phyloP scores from a whole-genome alignment of 2,888 invertebrate species.

The Dicyrtoma fusca region DNA sequence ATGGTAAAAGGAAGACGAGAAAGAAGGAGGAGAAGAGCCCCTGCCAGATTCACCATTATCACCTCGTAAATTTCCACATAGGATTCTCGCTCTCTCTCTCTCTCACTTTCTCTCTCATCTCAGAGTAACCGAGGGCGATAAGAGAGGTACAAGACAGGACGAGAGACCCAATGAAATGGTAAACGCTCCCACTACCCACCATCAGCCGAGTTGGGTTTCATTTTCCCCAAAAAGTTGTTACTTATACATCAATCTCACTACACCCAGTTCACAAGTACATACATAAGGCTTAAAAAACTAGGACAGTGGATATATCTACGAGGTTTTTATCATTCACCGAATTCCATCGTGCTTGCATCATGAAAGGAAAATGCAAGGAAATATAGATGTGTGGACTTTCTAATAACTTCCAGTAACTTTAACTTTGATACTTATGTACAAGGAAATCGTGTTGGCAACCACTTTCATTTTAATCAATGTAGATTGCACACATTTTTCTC shows the following conservation, averaged over 20 bases:
- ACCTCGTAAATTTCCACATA: constrained; percentile 52
- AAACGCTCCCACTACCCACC: background rate
- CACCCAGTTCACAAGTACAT: too few relatives aligned
- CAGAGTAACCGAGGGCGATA: background rate
- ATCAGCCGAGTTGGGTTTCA: background rate
- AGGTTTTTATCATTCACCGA: too few relatives aligned
- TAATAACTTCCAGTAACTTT: too few relatives aligned
- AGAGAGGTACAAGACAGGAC: constrained; percentile 7
- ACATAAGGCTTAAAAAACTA: too few relatives aligned
- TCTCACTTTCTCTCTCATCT: constrained; percentile 16
- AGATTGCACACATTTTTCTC: too few relatives aligned
- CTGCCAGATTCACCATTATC: constrained; percentile 49
- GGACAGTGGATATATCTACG: too few relatives aligned
- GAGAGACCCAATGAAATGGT: constrained; percentile 1
- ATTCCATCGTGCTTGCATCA: too few relatives aligned
- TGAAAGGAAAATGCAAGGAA: too few relatives aligned
- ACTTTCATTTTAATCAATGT: too few relatives aligned
- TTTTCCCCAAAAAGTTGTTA: background rate
- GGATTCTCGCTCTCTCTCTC: constrained; percentile 20
- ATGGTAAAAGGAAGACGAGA: constrained; percentile 6
- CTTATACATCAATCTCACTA: background rate
- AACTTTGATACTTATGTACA: too few relatives aligned
- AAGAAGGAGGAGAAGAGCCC: constrained; percentile 5
- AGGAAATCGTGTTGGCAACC: too few relatives aligned
- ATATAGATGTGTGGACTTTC: too few relatives aligned